Evolutionary conservation across 2,888 invertebrate species (phyloP).

Genomic region (Drosophila barbarae): DNA sequence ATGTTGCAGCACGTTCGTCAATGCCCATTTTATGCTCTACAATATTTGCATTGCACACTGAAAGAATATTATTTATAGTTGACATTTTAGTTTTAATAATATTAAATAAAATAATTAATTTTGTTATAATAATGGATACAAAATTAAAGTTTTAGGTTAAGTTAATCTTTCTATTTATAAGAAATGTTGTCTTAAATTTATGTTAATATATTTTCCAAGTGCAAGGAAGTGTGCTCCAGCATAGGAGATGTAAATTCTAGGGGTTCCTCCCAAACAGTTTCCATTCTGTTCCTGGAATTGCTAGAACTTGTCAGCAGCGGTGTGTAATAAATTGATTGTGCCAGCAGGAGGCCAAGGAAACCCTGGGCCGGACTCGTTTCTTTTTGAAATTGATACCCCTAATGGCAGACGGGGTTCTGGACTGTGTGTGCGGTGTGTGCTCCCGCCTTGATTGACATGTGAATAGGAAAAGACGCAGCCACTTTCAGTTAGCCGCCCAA

Average conservation of each 20-base stretch:
- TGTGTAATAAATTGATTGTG: constrained; percentile 70
- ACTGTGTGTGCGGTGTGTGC: constrained; percentile 12
- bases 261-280: constrained; percentile 19
- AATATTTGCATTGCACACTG: constrained; percentile 64
- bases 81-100: not conserved
- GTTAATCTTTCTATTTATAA: not conserved
- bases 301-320: constrained; percentile 65
- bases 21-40: constrained; percentile 65
- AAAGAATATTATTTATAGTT: not conserved
- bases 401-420: constrained; percentile 33
- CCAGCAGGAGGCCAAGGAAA: constrained; percentile 50
- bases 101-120: too few species aligned
- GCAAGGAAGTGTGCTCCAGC: constrained; percentile 12
- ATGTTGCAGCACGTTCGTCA: constrained; percentile 68
- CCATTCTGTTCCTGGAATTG: constrained; percentile 46
- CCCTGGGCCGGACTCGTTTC: constrained; percentile 30
- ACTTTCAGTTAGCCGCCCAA: constrained; percentile 61
- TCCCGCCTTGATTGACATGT: constrained; percentile 70
- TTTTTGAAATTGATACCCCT: constrained; percentile 59
- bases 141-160: not conserved
- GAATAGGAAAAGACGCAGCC: constrained; percentile 71
- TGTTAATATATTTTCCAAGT: constrained; percentile 1
- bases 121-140: too few species aligned
- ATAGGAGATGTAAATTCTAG: constrained; percentile 46
- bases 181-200: not conserved